Base-by-base conservation (phyloP, 2,797 vertebrate genomes). In the Australoheros facetus region DNA sequence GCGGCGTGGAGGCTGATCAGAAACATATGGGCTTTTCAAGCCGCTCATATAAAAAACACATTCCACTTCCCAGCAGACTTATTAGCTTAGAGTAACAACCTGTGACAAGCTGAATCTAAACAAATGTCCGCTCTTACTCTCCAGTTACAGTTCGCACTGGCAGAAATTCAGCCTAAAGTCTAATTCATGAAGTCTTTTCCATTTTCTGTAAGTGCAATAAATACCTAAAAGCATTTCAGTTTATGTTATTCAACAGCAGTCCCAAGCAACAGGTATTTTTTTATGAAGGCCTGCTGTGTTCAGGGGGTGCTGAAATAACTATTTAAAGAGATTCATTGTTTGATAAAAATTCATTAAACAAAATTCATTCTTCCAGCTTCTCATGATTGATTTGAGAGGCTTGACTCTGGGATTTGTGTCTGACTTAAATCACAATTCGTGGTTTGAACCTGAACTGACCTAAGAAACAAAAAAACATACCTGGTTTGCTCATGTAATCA, bases 1-100 rank as follows among this genome's bases (percentile, higher is more conserved):
- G 77, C 69, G 54, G 85, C 81, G 39, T 73, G 74, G 76, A 77
- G 83, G 71, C 83, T 87, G 86, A 92, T 91, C 78, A 75, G 37
- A 85, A 87, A 78, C 89, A 90, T 85, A 84, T 86, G 89, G 77
- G 23, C 74, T 11, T 26, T 71, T 75, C 73, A 62, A 26, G 71
- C 54, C n/a, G 2, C 73, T 76, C 66, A 10, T n/a, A 71, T 17
- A 48, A 81, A 59, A 81, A 30, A 60, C 48, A 39, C 4, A 23
- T 19, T n/a, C 3, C 26, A 62, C 56, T 37, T 39, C n/a, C 75
- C 62, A 13, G 60, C 12, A 42, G 51, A 56, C 56, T 58, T 26
- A 70, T 71, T 32, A 34, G 48, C 17, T 57, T 3, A 59, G 14
- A 30, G 60, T 1, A 71, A 78, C 5, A 26, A 77, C 69, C 62